These are phyloP conservation scores for Centropyge bicolor DNA, from an alignment of 2,797 vertebrate genomes.

Conservation along the genomic window DNA sequence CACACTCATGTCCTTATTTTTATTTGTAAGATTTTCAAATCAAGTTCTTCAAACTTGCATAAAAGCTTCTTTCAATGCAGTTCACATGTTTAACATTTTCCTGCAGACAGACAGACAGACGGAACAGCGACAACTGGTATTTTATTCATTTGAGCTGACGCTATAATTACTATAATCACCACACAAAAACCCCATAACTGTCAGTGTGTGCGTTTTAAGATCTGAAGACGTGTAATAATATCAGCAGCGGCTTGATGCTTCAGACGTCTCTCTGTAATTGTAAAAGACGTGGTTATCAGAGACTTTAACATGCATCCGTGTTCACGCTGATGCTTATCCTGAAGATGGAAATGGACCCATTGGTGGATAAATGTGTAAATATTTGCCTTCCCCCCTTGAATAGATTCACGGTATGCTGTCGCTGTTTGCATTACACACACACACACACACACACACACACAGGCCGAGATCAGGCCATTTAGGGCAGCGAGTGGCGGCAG, in stretches of 20 bases:
- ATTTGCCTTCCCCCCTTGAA: slow-evolving; percentile 55
- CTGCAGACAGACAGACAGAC: not conserved
- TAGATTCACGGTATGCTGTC: slow-evolving; percentile 45
- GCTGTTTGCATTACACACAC: slow-evolving; percentile 35
- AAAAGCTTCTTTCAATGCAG: not conserved
- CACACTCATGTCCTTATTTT: not conserved
- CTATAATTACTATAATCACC: slow-evolving; percentile 9
- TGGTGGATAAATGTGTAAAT: slow-evolving; percentile 60
- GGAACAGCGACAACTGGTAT: not conserved
- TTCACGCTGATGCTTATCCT: not conserved
- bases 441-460: slow-evolving; percentile 22
- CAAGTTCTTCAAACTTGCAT: too few species aligned
- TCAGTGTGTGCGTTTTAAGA: not conserved
- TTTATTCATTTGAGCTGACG: not conserved
- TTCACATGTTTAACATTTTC: slow-evolving; percentile 1
- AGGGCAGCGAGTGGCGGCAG: slow-evolving; percentile 33
- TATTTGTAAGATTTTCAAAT: too few species aligned
- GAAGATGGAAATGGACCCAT: not conserved
- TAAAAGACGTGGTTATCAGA: slow-evolving; percentile 28
- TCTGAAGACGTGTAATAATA: not conserved
- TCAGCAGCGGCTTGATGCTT: not conserved
- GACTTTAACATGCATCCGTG: not conserved
- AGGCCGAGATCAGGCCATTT: slow-evolving; percentile 35
- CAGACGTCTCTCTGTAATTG: not conserved
- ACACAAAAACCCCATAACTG: not conserved